Evolutionary conservation across 2,113 vertebrate genomes (phyloP).

Genomic region (Pelmatolapia mariae): DNA sequence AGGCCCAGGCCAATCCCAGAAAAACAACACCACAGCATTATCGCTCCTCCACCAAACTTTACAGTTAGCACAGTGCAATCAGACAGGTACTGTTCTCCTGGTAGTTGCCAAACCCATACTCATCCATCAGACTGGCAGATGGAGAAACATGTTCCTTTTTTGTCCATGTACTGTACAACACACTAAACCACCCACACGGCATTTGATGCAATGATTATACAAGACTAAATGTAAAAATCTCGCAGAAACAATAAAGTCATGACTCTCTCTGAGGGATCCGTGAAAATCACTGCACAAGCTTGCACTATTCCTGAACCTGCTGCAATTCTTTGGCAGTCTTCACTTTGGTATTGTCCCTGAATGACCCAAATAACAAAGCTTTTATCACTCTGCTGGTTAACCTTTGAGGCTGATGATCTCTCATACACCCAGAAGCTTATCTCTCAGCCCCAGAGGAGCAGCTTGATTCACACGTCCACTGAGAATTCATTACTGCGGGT

Average conservation of each 20-base stretch:
- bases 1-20: background rate
- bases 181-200: background rate
- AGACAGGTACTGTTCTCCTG: background rate
- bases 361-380: slow-evolving; percentile 52
- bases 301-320: background rate
- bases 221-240: background rate
- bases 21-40: background rate
- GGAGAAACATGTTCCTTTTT: background rate
- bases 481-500: slow-evolving; percentile 30
- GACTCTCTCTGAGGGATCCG: background rate
- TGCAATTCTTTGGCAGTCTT: background rate
- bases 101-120: background rate
- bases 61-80: background rate
- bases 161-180: background rate
- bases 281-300: background rate
- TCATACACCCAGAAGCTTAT: slow-evolving; percentile 37
- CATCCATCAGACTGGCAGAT: background rate
- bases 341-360: background rate
- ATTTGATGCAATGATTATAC: background rate
- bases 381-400: slow-evolving; percentile 50
- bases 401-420: slow-evolving; percentile 56
- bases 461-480: slow-evolving; percentile 11
- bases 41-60: background rate
- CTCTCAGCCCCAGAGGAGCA: slow-evolving; percentile 23
- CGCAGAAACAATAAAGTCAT: background rate